A percentile compares a stretch with the other conserved stretches of the same genome.
Conservation (phyloP, 2,888 invertebrate genomes). For the Scaptomyza flava region DNA sequence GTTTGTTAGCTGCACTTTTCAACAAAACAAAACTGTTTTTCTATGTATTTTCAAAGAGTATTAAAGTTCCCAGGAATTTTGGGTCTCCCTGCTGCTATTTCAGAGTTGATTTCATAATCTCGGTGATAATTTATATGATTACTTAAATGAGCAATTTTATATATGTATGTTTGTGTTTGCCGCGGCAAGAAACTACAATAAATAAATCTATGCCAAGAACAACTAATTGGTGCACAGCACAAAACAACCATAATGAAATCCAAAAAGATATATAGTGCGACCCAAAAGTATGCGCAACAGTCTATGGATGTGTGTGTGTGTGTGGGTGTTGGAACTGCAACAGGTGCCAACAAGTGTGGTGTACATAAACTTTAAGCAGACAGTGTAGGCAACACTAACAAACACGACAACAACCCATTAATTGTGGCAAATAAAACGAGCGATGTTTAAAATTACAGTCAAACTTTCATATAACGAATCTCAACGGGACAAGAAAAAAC, state of each 20-base stretch:
- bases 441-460: not conserved
- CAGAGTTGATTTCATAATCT: conserved; percentile 58
- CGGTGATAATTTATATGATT: conserved; percentile 70
- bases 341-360: conserved; percentile 45
- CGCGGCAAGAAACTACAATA: conserved; percentile 23
- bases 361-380: conserved; percentile 31
- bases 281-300: conserved; percentile 23
- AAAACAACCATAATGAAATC: conserved; percentile 19
- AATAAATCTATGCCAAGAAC: conserved; percentile 73
- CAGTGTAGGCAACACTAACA: conserved; percentile 50
- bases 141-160: conserved; percentile 69
- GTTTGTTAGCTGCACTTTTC: too few species aligned
- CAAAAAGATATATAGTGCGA: conserved; percentile 24
- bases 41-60: not conserved
- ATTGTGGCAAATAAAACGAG: conserved; percentile 47
- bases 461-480: too few species aligned
- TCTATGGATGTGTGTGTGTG: not conserved
- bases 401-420: conserved; percentile 57
- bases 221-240: conserved; percentile 63
- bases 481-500: too few species aligned
- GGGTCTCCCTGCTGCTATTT: conserved; percentile 19
- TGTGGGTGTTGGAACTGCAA: conserved; percentile 43
- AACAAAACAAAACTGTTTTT: conserved; percentile 5
- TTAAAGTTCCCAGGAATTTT: conserved; percentile 25
- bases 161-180: conserved; percentile 12